phyloP scores from a whole-genome alignment of 2,888 invertebrate species.

The Luperina testacea region DNA sequence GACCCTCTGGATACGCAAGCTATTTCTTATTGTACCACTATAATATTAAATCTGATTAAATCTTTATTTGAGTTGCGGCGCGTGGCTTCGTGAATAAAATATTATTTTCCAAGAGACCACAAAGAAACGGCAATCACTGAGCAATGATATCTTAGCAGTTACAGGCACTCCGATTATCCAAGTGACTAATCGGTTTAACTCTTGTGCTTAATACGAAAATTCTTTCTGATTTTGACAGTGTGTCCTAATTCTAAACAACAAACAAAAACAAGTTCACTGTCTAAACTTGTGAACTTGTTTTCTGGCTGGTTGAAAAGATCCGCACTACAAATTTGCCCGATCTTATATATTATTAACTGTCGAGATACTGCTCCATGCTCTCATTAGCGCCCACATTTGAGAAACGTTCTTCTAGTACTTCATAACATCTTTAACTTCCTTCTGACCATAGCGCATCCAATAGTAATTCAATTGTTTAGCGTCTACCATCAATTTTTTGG shows the following conservation, averaged over 20 bases:
- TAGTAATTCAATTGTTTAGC: slow-evolving; percentile 40
- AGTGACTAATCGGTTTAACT: background rate
- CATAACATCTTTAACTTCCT: background rate
- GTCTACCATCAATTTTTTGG: slow-evolving; percentile 32
- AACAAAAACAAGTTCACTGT: too few relatives aligned
- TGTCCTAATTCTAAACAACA: too few relatives aligned
- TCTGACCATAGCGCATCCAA: slow-evolving; percentile 1
- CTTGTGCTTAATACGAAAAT: background rate
- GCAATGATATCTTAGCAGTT: background rate
- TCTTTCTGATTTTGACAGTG: background rate
- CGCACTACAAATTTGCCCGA: too few relatives aligned
- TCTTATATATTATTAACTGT: background rate
- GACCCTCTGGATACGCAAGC: slow-evolving; percentile 65
- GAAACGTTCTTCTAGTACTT: background rate
- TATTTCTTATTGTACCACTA: slow-evolving; percentile 40
- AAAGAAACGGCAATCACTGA: background rate
- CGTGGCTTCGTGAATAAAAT: slow-evolving; percentile 28
- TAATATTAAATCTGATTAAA: slow-evolving; percentile 34
- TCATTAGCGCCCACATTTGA: background rate
- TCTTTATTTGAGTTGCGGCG: slow-evolving; percentile 22
- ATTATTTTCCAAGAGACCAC: slow-evolving; percentile 4
- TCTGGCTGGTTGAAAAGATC: background rate
- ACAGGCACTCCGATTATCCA: background rate
- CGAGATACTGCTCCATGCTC: too few relatives aligned
- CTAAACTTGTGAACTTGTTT: background rate